These are phyloP conservation scores for Tholera decimalis DNA, from an alignment of 2,888 invertebrate species.

Conservation along the genomic window DNA sequence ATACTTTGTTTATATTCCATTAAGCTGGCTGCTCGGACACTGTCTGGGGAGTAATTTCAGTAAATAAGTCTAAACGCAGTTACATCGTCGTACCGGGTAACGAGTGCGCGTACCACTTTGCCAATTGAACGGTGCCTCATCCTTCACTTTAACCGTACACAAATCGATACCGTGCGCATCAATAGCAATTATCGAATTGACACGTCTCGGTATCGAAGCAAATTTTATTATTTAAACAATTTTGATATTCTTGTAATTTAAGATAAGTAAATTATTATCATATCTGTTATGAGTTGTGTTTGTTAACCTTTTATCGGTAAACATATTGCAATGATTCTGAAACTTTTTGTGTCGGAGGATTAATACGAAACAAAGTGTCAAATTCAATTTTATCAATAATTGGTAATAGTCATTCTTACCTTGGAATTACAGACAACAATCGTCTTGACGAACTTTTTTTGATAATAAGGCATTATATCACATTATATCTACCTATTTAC, in stretches of 20 bases:
- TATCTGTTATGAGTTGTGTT: neutral
- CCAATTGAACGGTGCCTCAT: constrained; percentile 73
- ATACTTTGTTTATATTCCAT: constrained; percentile 26
- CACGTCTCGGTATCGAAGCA: constrained; percentile 33
- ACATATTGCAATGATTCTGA: neutral
- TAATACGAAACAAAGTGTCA: neutral
- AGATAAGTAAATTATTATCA: constrained; percentile 1
- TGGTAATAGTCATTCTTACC: constrained; percentile 19
- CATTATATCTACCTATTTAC: neutral
- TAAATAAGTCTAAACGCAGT: constrained; percentile 22
- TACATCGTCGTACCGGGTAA: constrained; percentile 61
- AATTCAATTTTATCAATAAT: constrained; percentile 14
- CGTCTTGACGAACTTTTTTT: constrained; percentile 9
- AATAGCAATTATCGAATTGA: constrained; percentile 72
- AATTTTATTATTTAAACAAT: constrained; percentile 19
- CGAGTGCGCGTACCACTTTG: constrained; percentile 71
- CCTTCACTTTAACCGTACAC: constrained; percentile 69
- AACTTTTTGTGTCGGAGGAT: neutral
- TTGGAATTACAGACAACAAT: constrained; percentile 38
- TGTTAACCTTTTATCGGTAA: neutral
- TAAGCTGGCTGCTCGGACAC: constrained; percentile 7
- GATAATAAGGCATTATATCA: neutral
- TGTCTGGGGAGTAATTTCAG: constrained; percentile 7
- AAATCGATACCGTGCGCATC: constrained; percentile 73
- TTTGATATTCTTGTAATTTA: neutral